Percentiles rank a stretch among this genome's conserved stretches.
Evolutionary conservation across 2,113 vertebrate genomes (phyloP).

Genomic region (Ammospiza caudacuta): DNA sequence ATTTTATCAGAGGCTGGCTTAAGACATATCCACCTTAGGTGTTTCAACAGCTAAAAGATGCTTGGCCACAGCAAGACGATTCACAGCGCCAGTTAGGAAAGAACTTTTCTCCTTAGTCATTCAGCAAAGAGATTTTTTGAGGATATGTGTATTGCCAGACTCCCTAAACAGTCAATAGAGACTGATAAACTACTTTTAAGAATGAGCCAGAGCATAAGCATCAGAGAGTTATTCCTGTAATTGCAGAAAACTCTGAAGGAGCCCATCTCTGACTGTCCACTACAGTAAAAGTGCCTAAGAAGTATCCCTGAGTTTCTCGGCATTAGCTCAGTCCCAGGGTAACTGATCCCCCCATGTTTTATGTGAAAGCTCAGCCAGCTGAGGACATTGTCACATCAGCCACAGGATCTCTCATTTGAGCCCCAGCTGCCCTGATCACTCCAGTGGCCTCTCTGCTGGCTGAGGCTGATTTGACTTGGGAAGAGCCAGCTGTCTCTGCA

Average conservation of each 20-base stretch:
- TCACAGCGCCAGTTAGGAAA: not conserved
- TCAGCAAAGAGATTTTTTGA: not conserved
- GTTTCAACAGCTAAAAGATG: conserved; percentile 13
- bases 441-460: not conserved
- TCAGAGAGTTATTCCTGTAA: not conserved
- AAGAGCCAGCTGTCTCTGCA: not conserved
- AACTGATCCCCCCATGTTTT: not conserved
- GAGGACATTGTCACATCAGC: not conserved
- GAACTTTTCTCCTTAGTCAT: not conserved
- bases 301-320: not conserved
- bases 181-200: not conserved
- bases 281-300: not conserved
- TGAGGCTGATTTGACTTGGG: not conserved
- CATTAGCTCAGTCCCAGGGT: not conserved
- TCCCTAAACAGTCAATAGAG: not conserved
- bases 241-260: not conserved
- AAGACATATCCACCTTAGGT: not conserved
- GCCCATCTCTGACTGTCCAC: not conserved
- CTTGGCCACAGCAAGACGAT: not conserved
- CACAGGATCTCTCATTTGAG: not conserved
- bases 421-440: not conserved
- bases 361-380: accelerated
- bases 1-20: not conserved
- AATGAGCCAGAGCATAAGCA: conserved; percentile 19
- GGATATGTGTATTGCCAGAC: not conserved